Conservation (phyloP, 1,140 invertebrate species). For the Brachionus asplanchnoidis region DNA sequence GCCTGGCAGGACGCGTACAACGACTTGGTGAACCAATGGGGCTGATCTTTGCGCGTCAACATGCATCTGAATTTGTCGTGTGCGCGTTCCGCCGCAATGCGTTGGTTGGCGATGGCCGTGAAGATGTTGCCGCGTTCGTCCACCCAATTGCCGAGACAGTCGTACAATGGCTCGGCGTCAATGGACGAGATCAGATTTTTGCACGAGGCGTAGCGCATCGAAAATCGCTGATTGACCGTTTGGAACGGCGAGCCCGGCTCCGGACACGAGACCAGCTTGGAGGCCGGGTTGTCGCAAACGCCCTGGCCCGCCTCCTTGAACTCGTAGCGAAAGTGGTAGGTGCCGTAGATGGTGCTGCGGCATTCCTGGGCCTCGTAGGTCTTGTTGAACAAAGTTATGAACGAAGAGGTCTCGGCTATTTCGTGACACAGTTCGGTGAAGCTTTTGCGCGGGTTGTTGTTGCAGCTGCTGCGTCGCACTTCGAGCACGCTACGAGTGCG, state of each 20-base stretch:
- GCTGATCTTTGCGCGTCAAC: constrained; percentile 39
- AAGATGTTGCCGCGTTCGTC: constrained; percentile 29
- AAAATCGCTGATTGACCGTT: constrained; percentile 39
- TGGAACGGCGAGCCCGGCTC: constrained; percentile 35
- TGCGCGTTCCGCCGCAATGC: constrained; percentile 3
- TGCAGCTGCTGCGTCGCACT: constrained; percentile 1
- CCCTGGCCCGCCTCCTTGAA: constrained; percentile 24
- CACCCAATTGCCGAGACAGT: constrained; percentile 38
- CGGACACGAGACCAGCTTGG: constrained; percentile 27
- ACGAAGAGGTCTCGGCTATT: constrained; percentile 20
- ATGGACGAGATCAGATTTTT: constrained; percentile 12
- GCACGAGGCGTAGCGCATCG: constrained; percentile 29
- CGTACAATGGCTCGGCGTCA: neutral
- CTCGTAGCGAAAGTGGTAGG: constrained; percentile 40
- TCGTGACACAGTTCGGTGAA: constrained; percentile 25
- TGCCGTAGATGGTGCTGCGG: constrained; percentile 36
- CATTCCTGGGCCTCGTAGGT: constrained; percentile 40
- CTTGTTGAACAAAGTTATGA: constrained; percentile 35
- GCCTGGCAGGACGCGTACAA: constrained; percentile 23
- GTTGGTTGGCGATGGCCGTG: constrained; percentile 35
- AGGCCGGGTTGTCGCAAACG: constrained; percentile 25
- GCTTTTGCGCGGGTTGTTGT: constrained; percentile 26
- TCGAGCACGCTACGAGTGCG: constrained; percentile 7
- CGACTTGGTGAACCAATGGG: constrained; percentile 34
- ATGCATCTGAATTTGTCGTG: constrained; percentile 41